phyloP scores from a whole-genome alignment of 1,140 invertebrate species.

The Caenorhabditis latens region DNA sequence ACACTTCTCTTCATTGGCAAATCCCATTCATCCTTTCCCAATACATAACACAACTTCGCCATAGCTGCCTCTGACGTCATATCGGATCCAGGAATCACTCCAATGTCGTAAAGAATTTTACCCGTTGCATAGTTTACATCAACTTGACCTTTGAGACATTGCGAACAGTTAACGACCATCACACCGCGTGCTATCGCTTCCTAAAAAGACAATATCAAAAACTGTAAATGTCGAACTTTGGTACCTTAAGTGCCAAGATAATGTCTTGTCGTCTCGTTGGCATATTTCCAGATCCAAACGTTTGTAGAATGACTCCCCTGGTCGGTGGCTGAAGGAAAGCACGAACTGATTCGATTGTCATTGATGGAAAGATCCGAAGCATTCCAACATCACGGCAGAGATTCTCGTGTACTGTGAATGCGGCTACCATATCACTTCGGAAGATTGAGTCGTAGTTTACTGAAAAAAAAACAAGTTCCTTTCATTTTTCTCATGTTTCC shows the following conservation, averaged over 20 bases:
- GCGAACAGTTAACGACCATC: conserved; percentile 92
- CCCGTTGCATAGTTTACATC: conserved; percentile 89
- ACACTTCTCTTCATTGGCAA: conserved; percentile 82
- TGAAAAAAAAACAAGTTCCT: conserved; percentile 79
- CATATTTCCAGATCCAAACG: conserved; percentile 92
- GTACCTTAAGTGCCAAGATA: conserved; percentile 81
- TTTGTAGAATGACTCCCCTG: conserved; percentile 90
- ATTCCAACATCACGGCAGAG: conserved; percentile 88
- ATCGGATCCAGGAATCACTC: conserved; percentile 90
- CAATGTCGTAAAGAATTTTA: conserved; percentile 81
- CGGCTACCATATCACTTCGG: conserved; percentile 83
- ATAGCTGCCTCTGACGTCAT: conserved; percentile 95
- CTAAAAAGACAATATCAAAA: conserved; percentile 78
- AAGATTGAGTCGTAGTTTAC: conserved; percentile 87
- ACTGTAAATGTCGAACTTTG: background rate
- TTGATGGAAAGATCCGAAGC: conserved; percentile 90
- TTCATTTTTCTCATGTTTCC: background rate
- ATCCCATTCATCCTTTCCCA: conserved; percentile 87
- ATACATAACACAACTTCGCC: conserved; percentile 90
- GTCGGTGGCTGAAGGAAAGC: conserved; percentile 88
- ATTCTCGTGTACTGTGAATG: conserved; percentile 85
- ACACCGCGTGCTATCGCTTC: conserved; percentile 86
- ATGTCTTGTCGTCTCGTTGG: conserved; percentile 88
- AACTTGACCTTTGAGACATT: conserved; percentile 84
- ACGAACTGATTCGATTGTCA: conserved; percentile 84